Percentiles rank a stretch among this genome's conserved stretches.
phyloP scores from a whole-genome alignment of 2,113 vertebrate genomes.

The Oryzias curvinotus region DNA sequence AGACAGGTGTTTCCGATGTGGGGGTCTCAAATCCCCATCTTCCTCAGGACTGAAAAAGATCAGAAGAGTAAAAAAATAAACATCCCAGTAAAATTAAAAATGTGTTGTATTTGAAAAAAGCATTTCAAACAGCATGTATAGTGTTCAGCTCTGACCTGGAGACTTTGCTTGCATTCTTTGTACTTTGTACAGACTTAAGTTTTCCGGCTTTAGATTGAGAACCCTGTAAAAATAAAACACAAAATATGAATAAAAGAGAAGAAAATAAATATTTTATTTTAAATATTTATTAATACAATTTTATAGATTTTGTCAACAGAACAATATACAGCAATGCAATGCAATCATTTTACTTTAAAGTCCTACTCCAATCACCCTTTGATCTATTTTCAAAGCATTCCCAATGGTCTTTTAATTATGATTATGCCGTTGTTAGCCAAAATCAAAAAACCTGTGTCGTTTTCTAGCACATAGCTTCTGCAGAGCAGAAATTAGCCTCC shows the following conservation, averaged over 20 bases:
- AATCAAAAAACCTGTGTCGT: no score
- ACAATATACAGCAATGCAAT: no score
- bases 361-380: no score
- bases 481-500: no score
- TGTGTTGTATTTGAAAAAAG: slow-evolving; percentile 9
- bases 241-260: no score
- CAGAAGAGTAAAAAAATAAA: not conserved
- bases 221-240: slow-evolving; percentile 42
- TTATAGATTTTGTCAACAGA: no score
- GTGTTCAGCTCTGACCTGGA: slow-evolving; percentile 57
- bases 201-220: slow-evolving; percentile 55
- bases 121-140: not conserved
- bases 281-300: no score
- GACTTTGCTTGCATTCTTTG: slow-evolving; percentile 61
- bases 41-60: slow-evolving; percentile 65
- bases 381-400: no score
- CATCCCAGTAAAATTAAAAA: slow-evolving; percentile 15
- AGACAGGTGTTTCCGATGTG: slow-evolving; percentile 53
- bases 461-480: no score
- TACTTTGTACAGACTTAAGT: slow-evolving; percentile 48
- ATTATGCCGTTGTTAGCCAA: no score
- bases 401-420: no score
- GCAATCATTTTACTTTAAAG: not conserved
- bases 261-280: no score
- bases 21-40: slow-evolving; percentile 59